phyloP scores from a whole-genome alignment of 2,797 vertebrate genomes.

The Mycteria americana region DNA sequence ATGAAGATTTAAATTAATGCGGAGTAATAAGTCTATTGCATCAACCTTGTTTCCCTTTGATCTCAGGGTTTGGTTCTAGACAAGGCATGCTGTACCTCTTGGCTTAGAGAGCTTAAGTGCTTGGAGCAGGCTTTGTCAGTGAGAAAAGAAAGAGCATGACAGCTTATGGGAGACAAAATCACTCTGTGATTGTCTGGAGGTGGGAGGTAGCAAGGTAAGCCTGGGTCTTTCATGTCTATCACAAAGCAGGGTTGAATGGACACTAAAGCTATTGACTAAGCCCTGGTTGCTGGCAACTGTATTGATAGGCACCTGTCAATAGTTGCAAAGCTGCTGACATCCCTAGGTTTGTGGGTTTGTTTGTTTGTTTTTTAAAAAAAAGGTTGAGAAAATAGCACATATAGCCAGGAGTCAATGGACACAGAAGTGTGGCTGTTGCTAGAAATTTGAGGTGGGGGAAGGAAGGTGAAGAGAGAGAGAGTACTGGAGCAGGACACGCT shows the following conservation, averaged over 20 bases:
- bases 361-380: background rate
- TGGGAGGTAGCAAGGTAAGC: background rate
- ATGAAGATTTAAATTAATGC: background rate
- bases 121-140: background rate
- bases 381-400: background rate
- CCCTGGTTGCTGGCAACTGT: background rate
- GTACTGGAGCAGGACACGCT: background rate
- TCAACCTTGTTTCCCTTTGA: conserved; percentile 4
- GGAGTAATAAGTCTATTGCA: background rate
- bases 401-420: background rate
- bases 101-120: background rate
- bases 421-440: background rate
- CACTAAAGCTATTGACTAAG: conserved; percentile 4
- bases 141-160: background rate
- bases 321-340: background rate
- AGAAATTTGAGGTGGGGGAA: background rate
- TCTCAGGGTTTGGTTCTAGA: background rate
- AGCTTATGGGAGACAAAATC: background rate
- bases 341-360: background rate
- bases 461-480: background rate
- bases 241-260: background rate
- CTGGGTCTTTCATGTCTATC: background rate
- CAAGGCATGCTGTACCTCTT: background rate
- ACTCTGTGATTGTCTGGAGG: background rate
- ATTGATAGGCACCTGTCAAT: conserved; percentile 37